A percentile compares a stretch with the other conserved stretches of the same genome.
phyloP scores from a whole-genome alignment of 1,140 invertebrate species.

The Drosophila virilis region DNA sequence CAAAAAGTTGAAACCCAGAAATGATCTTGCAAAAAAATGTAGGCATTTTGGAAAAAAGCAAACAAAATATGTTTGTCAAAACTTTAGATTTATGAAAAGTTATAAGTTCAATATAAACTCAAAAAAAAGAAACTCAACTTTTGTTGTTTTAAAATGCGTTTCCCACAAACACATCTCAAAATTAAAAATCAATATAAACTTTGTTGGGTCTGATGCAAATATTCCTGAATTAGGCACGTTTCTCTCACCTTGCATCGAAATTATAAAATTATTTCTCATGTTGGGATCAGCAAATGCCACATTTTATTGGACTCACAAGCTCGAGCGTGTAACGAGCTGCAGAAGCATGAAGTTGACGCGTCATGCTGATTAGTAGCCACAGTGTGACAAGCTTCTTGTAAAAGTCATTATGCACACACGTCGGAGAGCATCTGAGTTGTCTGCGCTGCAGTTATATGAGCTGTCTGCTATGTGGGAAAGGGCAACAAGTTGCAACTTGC shows the following conservation, averaged over 20 bases:
- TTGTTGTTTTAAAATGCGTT: no score
- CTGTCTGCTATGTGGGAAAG: conserved; percentile 15
- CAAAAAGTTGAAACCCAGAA: no score
- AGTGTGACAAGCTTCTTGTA: conserved; percentile 20
- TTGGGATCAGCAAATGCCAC: background rate
- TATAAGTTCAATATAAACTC: no score
- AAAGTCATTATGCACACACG: background rate
- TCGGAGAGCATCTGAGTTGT: background rate
- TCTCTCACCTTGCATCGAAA: background rate
- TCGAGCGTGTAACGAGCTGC: background rate
- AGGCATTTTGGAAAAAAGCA: no score
- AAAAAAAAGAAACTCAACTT: no score
- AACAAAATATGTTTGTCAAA: no score
- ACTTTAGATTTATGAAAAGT: no score
- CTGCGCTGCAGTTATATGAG: conserved; percentile 7
- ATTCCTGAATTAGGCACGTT: conserved; percentile 10
- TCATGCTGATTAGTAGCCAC: conserved; percentile 20
- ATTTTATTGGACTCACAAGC: no score
- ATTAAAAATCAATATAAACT: background rate
- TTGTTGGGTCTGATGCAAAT: background rate
- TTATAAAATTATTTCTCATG: background rate
- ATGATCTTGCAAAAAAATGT: no score
- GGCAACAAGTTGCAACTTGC: conserved; percentile 35
- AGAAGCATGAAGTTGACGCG: conserved; percentile 1
- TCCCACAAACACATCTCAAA: no score